These are phyloP conservation scores for Amaurobius ferox DNA, from an alignment of 2,888 invertebrate species.

Conservation along the genomic window DNA sequence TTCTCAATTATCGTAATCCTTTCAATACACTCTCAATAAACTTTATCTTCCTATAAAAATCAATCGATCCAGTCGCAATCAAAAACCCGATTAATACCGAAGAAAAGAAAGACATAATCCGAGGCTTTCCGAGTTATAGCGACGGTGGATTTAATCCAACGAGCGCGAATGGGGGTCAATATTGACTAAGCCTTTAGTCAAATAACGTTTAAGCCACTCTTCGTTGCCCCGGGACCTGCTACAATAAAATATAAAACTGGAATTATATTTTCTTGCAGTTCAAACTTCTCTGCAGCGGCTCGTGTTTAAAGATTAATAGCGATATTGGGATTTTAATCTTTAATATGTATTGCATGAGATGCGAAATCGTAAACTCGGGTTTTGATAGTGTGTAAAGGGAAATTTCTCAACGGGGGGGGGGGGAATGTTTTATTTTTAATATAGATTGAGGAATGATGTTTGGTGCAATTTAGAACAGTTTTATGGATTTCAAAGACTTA, in stretches of 20 bases:
- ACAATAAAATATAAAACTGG: slow-evolving; percentile 10
- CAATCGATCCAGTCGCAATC: not conserved
- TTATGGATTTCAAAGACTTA: too few species aligned
- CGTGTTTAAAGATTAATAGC: not conserved
- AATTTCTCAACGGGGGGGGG: too few species aligned
- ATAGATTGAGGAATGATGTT: too few species aligned
- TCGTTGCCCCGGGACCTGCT: not conserved
- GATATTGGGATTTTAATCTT: slow-evolving; percentile 1
- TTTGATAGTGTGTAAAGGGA: too few species aligned
- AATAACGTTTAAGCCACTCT: slow-evolving; percentile 66
- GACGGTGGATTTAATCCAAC: slow-evolving; percentile 10
- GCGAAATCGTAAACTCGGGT: too few species aligned
- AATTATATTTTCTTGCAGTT: not conserved
- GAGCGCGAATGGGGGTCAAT: slow-evolving; percentile 40
- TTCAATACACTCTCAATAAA: too few species aligned
- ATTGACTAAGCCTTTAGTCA: slow-evolving; percentile 71
- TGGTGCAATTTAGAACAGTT: too few species aligned
- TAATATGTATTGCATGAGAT: too few species aligned
- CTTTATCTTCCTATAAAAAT: too few species aligned
- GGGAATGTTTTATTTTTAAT: too few species aligned
- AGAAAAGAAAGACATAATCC: slow-evolving; percentile 14
- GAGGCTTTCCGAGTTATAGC: not conserved
- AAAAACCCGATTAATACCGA: not conserved
- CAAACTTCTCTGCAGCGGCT: not conserved
- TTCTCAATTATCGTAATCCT: too few species aligned